Percentiles rank a stretch among this genome's conserved stretches.
These are phyloP conservation scores for Discoglossus pictus DNA, from an alignment of 2,797 vertebrate species.

Conservation along the genomic window DNA sequence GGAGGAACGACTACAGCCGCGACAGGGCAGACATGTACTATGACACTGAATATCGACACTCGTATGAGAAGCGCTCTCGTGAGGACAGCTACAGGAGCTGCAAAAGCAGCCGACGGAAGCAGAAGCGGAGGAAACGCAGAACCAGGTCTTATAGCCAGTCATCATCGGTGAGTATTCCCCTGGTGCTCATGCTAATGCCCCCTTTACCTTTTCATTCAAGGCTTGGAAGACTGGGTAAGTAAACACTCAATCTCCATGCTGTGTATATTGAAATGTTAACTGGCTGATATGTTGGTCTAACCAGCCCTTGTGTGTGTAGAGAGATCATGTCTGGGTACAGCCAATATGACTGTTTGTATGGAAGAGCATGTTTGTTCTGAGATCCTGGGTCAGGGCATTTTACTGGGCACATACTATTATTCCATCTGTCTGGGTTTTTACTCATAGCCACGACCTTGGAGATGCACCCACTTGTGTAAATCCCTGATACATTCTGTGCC, in stretches of 20 bases:
- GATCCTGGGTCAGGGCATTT: too few relatives aligned
- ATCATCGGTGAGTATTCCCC: conserved; percentile 92
- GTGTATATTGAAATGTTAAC: conserved; percentile 18
- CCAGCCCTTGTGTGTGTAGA: conserved; percentile 36
- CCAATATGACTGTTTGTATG: too few relatives aligned
- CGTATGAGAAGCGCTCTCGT: conserved; percentile 80
- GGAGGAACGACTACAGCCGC: conserved; percentile 83
- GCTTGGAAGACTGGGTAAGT: conserved; percentile 39
- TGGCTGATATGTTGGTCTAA: conserved; percentile 58
- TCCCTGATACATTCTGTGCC: too few relatives aligned
- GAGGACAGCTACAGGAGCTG: conserved; percentile 79
- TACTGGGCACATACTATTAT: too few relatives aligned
- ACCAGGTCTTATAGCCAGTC: conserved; percentile 97
- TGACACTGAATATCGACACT: conserved; percentile 75
- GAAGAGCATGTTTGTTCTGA: too few relatives aligned
- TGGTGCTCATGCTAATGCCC: conserved; percentile 54
- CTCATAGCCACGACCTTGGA: too few relatives aligned
- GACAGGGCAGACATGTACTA: conserved; percentile 84
- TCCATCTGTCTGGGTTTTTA: too few relatives aligned
- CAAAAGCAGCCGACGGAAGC: conserved; percentile 96
- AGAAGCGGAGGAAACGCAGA: conserved; percentile 92
- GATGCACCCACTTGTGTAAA: too few relatives aligned
- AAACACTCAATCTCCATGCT: conserved; percentile 25
- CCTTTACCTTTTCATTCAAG: conserved; percentile 63
- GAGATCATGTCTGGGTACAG: conserved; percentile 4